A percentile compares a stretch with the other conserved stretches of the same genome.
Evolutionary conservation across 2,113 vertebrate species (phyloP).

Genomic region (Zapornia atra): DNA sequence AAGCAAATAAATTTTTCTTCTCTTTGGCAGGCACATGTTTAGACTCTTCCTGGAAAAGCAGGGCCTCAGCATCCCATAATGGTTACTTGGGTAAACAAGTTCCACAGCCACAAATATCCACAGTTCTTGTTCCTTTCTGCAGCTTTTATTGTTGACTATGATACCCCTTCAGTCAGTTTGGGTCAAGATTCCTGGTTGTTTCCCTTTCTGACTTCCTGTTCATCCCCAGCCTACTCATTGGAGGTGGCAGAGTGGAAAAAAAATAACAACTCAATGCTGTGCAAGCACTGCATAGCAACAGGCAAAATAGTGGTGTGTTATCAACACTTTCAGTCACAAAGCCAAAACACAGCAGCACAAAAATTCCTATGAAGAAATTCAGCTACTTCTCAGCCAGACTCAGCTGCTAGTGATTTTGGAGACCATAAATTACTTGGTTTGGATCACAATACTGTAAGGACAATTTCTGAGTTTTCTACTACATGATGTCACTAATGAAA

Average conservation of each 20-base stretch:
- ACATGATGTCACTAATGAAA: neutral
- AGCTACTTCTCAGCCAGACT: neutral
- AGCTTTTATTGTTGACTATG: neutral
- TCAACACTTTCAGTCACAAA: neutral
- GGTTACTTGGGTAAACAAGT: neutral
- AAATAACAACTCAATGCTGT: neutral
- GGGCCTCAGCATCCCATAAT: neutral
- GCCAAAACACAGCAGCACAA: neutral
- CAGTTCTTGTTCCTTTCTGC: neutral
- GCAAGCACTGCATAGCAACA: neutral
- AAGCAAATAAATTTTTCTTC: neutral
- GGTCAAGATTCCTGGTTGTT: neutral
- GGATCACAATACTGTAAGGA: neutral
- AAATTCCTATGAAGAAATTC: neutral
- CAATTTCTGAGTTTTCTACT: neutral
- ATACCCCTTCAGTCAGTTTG: neutral
- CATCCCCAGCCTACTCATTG: neutral
- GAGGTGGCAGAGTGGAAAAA: neutral
- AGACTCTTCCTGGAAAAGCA: neutral
- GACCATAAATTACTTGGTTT: neutral
- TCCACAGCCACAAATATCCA: accelerated
- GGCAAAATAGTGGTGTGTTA: neutral
- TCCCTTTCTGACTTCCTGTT: neutral
- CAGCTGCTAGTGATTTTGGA: neutral
- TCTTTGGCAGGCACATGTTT: neutral